A percentile compares a stretch with the other conserved stretches of the same genome.
phyloP scores from a whole-genome alignment of 2,888 invertebrate species.

The Hirtodrosophila confusa region DNA sequence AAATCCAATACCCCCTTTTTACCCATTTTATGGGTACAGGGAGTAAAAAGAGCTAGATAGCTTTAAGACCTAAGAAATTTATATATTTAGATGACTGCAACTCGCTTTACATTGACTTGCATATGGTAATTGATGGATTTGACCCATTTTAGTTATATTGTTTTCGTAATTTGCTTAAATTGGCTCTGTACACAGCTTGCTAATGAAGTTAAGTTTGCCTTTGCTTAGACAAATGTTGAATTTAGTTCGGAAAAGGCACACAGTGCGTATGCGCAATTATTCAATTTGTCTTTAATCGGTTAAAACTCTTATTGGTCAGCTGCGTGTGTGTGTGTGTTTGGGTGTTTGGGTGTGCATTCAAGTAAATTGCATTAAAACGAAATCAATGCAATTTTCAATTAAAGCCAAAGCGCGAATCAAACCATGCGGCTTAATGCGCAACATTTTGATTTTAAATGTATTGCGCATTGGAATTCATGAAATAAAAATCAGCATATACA shows the following conservation, averaged over 20 bases:
- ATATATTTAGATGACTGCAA: background rate
- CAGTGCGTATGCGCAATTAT: conserved; percentile 60
- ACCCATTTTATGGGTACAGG: too few species aligned
- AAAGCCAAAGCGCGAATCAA: conserved; percentile 69
- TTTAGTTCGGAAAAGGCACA: conserved; percentile 6
- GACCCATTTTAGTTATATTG: conserved; percentile 2
- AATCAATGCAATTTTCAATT: conserved; percentile 73
- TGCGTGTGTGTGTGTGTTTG: conserved; percentile 3
- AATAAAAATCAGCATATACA: conserved; percentile 67
- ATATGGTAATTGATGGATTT: background rate
- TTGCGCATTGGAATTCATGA: conserved; percentile 66
- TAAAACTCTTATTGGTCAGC: conserved; percentile 29
- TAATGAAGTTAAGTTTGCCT: background rate
- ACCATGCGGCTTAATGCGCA: conserved; percentile 70
- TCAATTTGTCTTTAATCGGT: conserved; percentile 56
- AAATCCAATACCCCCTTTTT: too few species aligned
- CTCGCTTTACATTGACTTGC: background rate
- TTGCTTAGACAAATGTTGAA: conserved; percentile 4
- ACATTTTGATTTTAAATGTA: conserved; percentile 75
- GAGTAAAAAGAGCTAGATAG: too few species aligned
- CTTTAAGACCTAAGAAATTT: too few species aligned
- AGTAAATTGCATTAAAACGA: conserved; percentile 71
- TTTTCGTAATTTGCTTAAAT: background rate
- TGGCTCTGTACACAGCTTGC: background rate
- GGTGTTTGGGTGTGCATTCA: conserved; percentile 25